These are phyloP conservation scores for Stenurella melanura DNA, from an alignment of 2,888 invertebrate genomes.

Conservation along the genomic window DNA sequence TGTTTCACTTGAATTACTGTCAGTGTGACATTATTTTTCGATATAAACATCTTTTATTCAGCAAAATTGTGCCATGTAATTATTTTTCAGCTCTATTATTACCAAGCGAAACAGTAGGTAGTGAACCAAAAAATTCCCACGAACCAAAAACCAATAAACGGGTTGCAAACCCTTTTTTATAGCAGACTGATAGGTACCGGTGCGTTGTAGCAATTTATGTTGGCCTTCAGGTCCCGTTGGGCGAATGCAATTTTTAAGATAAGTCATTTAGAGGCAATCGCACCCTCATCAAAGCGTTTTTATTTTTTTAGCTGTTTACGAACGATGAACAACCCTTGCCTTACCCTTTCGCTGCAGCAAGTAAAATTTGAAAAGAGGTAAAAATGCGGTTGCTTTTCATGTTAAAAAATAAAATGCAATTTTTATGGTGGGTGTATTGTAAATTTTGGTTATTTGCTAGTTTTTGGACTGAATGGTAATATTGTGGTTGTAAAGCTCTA, in stretches of 20 bases:
- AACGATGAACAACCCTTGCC: conserved; percentile 22
- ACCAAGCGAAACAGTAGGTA: conserved; percentile 26
- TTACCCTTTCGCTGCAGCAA: not conserved
- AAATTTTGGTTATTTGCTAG: not conserved
- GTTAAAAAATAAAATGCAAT: conserved; percentile 18
- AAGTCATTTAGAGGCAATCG: conserved; percentile 39
- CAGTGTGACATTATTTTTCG: not conserved
- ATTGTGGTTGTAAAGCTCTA: too few species aligned
- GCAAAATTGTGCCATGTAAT: conserved; percentile 17
- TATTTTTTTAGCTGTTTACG: conserved; percentile 20
- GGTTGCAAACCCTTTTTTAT: conserved; percentile 36
- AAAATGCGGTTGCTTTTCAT: not conserved
- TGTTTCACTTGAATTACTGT: not conserved
- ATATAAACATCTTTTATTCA: conserved; percentile 8
- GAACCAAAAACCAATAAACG: conserved; percentile 32
- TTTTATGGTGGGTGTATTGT: not conserved
- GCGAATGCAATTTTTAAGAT: conserved; percentile 38
- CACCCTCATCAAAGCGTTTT: conserved; percentile 37
- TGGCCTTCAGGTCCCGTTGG: conserved; percentile 34
- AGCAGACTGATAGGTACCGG: conserved; percentile 17
- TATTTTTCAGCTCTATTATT: conserved; percentile 22
- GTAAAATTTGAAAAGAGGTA: conserved; percentile 17
- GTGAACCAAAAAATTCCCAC: conserved; percentile 32
- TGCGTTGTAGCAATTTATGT: not conserved
- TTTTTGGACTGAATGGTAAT: too few species aligned